phyloP scores from a whole-genome alignment of 2,888 invertebrate species.

The Onchidella celtica region DNA sequence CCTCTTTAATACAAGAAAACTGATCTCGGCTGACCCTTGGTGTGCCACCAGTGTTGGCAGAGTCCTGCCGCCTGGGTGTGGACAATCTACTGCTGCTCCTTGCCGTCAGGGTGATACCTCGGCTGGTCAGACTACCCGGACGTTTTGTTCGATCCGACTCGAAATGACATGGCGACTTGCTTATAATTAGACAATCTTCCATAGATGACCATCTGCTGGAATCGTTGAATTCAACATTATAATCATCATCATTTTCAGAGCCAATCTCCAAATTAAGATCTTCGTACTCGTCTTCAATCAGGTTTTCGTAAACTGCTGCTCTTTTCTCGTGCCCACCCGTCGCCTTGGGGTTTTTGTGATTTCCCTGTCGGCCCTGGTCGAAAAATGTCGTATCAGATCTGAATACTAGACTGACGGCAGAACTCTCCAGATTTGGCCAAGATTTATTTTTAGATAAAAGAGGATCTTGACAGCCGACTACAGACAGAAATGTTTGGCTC shows the following conservation, averaged over 20 bases:
- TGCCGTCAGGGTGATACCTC: background rate
- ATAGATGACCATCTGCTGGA: background rate
- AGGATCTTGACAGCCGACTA: background rate
- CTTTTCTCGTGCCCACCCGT: background rate
- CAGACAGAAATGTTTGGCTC: background rate
- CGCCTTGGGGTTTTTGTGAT: background rate
- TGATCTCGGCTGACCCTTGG: background rate
- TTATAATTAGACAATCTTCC: background rate
- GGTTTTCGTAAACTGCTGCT: background rate
- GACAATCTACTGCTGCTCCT: background rate
- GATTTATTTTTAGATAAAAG: background rate
- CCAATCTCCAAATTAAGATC: background rate
- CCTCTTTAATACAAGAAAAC: background rate
- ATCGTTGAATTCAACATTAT: too few species aligned
- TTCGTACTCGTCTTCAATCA: background rate
- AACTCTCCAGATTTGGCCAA: background rate
- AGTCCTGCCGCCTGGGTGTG: background rate
- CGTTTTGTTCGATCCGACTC: background rate
- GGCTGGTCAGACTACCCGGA: background rate
- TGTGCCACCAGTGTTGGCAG: background rate
- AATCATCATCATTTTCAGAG: background rate
- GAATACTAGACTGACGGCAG: background rate
- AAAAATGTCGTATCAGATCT: constrained; percentile 1
- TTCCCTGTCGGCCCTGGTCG: background rate
- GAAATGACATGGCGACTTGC: background rate